These are phyloP conservation scores for Venturia canescens DNA, from an alignment of 1,140 invertebrate genomes.

Conservation along the genomic window DNA sequence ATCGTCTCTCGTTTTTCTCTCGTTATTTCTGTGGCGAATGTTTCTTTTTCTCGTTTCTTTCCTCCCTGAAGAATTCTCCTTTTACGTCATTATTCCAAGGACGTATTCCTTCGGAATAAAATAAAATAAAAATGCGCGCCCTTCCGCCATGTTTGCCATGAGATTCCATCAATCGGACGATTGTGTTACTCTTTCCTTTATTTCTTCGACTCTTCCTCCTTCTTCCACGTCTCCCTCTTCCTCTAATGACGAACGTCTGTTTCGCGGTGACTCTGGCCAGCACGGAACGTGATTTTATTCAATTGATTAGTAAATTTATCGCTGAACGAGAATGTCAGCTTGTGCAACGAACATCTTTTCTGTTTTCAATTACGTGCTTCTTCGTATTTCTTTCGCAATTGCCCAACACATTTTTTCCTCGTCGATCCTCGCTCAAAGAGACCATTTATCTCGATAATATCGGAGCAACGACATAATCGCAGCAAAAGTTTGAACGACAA, in stretches of 20 bases:
- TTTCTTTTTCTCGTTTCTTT: neutral
- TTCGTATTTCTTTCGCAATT: neutral
- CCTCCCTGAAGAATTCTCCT: neutral
- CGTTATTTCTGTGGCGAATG: constrained; percentile 4
- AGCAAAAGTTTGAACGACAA: too few species aligned
- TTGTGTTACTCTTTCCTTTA: neutral
- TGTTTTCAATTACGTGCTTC: constrained; percentile 34
- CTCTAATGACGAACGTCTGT: constrained; percentile 10
- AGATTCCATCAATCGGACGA: constrained; percentile 5
- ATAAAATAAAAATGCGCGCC: neutral
- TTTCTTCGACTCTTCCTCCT: neutral
- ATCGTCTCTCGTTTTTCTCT: constrained; percentile 12
- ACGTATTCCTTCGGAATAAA: neutral
- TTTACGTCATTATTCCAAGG: constrained; percentile 22
- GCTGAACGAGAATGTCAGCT: neutral
- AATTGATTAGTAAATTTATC: constrained; percentile 4
- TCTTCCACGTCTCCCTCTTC: neutral
- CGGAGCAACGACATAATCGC: too few species aligned
- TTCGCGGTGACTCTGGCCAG: neutral
- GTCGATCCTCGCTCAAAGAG: too few species aligned
- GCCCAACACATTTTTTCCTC: neutral
- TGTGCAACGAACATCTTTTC: constrained; percentile 11
- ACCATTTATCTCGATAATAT: too few species aligned
- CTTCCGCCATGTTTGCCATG: neutral
- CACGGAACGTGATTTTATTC: neutral